These are phyloP conservation scores for Lepidocyrtoides sp. DNA, from an alignment of 2,888 invertebrate genomes.

Conservation along the genomic window DNA sequence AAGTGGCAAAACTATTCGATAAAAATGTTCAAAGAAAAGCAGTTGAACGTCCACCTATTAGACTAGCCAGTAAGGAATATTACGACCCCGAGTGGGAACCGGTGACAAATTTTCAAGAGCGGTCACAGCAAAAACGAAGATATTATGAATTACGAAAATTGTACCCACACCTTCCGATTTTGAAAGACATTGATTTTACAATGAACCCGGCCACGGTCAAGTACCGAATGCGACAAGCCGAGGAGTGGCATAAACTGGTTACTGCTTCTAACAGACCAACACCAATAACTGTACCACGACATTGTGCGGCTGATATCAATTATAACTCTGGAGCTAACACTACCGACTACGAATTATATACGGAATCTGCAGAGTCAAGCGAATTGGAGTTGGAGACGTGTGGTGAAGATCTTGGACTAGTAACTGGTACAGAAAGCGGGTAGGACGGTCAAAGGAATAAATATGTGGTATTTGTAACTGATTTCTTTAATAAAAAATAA, in stretches of 20 bases:
- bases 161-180: slow-evolving; percentile 68
- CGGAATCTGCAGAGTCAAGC: background rate
- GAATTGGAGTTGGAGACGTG: background rate
- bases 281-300: background rate
- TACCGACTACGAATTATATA: background rate
- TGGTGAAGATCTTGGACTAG: background rate
- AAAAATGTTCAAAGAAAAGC: background rate
- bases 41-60: background rate
- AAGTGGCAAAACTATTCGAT: background rate
- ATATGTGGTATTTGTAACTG: no score
- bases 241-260: slow-evolving; percentile 67
- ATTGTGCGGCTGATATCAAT: background rate
- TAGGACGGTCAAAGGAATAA: slow-evolving; percentile 37
- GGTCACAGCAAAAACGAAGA: background rate
- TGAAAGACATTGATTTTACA: slow-evolving; percentile 46
- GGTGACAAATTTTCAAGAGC: background rate
- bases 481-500: no score
- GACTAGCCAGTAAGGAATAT: slow-evolving; percentile 37
- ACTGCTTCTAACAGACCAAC: background rate
- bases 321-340: background rate
- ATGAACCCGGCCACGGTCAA: slow-evolving; percentile 60
- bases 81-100: slow-evolving; percentile 42
- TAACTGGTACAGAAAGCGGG: slow-evolving; percentile 18
- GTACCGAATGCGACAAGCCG: slow-evolving; percentile 59
- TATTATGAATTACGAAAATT: slow-evolving; percentile 41